phyloP scores from a whole-genome alignment of 2,888 invertebrate genomes.

The Conistra vaccinii region DNA sequence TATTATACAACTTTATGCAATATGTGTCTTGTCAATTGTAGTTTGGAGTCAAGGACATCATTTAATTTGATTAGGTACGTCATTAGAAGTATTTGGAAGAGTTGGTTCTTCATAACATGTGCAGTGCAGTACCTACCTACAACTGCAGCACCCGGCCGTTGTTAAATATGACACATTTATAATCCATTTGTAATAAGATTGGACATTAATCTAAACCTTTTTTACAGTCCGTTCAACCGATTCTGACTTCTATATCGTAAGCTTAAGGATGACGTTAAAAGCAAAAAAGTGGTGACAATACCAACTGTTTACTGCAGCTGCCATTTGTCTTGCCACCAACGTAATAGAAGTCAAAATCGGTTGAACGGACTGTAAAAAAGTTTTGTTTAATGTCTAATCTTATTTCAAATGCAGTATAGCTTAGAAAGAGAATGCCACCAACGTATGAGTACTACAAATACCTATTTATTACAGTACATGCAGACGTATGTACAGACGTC shows the following conservation, averaged over 20 bases:
- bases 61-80: not conserved
- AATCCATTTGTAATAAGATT: no score
- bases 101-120: not conserved
- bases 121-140: not conserved
- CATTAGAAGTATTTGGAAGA: not conserved
- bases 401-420: no score
- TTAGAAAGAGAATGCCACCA: not conserved
- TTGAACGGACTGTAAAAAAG: no score
- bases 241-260: no score
- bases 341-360: no score
- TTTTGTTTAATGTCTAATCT: no score
- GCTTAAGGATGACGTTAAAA: no score
- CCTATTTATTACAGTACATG: not conserved
- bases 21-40: conserved; percentile 17
- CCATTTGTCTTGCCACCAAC: no score
- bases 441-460: not conserved
- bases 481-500: not conserved
- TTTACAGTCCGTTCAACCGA: no score
- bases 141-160: not conserved
- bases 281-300: no score
- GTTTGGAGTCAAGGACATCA: conserved; percentile 26
- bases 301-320: no score
- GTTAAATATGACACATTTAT: not conserved
- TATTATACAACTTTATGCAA: conserved; percentile 19
- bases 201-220: no score